Base-by-base conservation (phyloP, 2,797 vertebrate genomes). In the Phoebastria nigripes region DNA sequence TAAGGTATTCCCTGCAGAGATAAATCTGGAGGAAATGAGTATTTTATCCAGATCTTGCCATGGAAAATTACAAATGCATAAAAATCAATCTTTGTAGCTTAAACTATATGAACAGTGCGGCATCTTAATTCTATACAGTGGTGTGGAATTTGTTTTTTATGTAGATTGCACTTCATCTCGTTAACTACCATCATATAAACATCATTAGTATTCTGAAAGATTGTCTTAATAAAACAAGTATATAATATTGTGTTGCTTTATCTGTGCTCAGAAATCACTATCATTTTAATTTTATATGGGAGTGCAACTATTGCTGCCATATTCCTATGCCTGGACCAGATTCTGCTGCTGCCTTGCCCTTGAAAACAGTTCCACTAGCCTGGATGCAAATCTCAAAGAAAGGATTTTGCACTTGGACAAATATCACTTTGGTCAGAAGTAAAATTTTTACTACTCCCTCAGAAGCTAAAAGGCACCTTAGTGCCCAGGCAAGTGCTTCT, bases 1-100 rank as follows among this genome's bases (percentile, higher is more conserved):
- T 78, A 80, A 95, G 49, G 59, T 93, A 81, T 80, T 95, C 88
- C 83, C 90, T 78, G 72, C 63, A 69, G 92, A 90, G 90, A 87
- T 85, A 90, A 93, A 92, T 87, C 65, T 92, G 76, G 74, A 92
- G 67, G 82, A 97, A 96, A 93, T 61, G 3, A 84, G 63, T 81
- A 55, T 94, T 95, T 90, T 87, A 89, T 89, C 51, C 84, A 93
- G 41, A 80, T 47, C 82, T 94, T 93, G 61, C 41, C 61, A 47
- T 11, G 21, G 52, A 93, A 93, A 93, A 81, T 74, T 92, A 82
- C 17, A 90, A 93, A 96, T 82, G 61, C 49, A 90, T 71, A 71
- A 82, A 94, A 77, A 37, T 15, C 63, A 67, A 71, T 77, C 78
- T 93, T 94, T 85, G 39, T 28, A 93, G 51, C 56, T 92, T 83